Conservation (phyloP, 1,140 invertebrate genomes). For the Heliothis virescens region DNA sequence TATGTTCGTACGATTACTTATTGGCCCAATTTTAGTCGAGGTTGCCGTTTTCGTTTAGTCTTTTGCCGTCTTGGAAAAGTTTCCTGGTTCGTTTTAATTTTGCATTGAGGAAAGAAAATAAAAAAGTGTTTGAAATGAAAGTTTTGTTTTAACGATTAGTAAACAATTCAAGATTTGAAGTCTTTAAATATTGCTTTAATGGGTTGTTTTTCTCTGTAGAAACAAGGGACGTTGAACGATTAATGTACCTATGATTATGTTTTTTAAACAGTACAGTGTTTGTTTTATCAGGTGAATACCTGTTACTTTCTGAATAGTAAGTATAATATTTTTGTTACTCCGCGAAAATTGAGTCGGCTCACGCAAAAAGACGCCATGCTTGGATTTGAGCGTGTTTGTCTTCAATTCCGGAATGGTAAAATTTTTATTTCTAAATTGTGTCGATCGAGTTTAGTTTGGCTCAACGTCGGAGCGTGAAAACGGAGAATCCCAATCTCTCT, state of each 20-base stretch:
- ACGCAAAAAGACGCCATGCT: slow-evolving; percentile 33
- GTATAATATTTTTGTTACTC: slow-evolving; percentile 31
- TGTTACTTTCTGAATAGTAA: too few species aligned
- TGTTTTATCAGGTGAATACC: slow-evolving; percentile 21
- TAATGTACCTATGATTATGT: too few species aligned
- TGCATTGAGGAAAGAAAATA: background rate
- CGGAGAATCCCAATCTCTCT: slow-evolving; percentile 72
- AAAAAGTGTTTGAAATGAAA: too few species aligned
- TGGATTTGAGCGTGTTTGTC: slow-evolving; percentile 57
- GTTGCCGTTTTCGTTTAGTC: background rate
- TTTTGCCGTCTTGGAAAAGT: background rate
- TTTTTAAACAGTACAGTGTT: too few species aligned
- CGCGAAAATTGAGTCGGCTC: slow-evolving; percentile 36
- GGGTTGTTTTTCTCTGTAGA: too few species aligned
- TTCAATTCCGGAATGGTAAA: slow-evolving; percentile 60
- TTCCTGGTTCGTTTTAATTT: background rate
- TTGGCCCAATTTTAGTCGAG: background rate
- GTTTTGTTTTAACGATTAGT: too few species aligned
- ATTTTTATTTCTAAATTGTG: slow-evolving; percentile 65
- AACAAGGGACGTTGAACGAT: too few species aligned
- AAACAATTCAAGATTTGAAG: too few species aligned
- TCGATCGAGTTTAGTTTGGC: slow-evolving; percentile 60
- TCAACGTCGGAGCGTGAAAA: slow-evolving; percentile 65
- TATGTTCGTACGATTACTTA: slow-evolving; percentile 42
- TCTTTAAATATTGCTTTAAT: too few species aligned